Conservation (phyloP, 2,888 invertebrate genomes). For the Sylvicola fuscatus region DNA sequence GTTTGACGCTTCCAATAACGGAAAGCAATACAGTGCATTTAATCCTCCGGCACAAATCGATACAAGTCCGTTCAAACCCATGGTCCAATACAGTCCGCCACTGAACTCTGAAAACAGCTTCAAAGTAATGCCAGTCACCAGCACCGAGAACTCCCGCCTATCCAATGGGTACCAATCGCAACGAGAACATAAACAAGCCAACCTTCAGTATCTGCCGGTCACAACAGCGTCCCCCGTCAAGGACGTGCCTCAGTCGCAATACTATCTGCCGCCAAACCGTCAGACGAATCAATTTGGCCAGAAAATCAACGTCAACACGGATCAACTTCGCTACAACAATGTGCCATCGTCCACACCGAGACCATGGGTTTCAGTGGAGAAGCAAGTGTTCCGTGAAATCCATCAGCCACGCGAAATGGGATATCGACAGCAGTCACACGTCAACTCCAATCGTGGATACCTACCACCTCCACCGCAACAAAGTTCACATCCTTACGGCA, state of each 20-base stretch:
- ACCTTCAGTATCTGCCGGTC: constrained; percentile 16
- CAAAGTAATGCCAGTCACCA: constrained; percentile 7
- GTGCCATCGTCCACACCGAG: constrained; percentile 22
- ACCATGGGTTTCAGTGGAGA: constrained; percentile 15
- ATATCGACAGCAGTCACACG: not conserved
- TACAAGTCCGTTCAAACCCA: constrained; percentile 39
- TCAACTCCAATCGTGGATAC: not conserved
- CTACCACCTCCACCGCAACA: constrained; percentile 10
- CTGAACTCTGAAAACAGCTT: constrained; percentile 21
- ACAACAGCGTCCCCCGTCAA: constrained; percentile 20
- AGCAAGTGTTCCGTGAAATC: constrained; percentile 13
- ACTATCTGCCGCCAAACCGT: constrained; percentile 7
- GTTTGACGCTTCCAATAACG: constrained; percentile 38
- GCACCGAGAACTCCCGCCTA: constrained; percentile 10
- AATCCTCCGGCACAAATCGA: constrained; percentile 24
- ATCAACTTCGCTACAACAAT: constrained; percentile 35
- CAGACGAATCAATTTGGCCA: constrained; percentile 12
- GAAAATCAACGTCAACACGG: constrained; percentile 34
- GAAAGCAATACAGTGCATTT: constrained; percentile 5
- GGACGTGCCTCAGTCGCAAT: too few species aligned
- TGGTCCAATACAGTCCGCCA: constrained; percentile 31
- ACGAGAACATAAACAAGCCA: constrained; percentile 17
- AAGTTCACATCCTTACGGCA: constrained; percentile 6
- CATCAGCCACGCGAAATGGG: constrained; percentile 4
- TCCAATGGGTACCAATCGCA: too few species aligned